Evolutionary conservation across 2,888 invertebrate species (phyloP), one percentile per base, ranked within the genome.

Genomic region (Lamellibrachia columna): DNA sequence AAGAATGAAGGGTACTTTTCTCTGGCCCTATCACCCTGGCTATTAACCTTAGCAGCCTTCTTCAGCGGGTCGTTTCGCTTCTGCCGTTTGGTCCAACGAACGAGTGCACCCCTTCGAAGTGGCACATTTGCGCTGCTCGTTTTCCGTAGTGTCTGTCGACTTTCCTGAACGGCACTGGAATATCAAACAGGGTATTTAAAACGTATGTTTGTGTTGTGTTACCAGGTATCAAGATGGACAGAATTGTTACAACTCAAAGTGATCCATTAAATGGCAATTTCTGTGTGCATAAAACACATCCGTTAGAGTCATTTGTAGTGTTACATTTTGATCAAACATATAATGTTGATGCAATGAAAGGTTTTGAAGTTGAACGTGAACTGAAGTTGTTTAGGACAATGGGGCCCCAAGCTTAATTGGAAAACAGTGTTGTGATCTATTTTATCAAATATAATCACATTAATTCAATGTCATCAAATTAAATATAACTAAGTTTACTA

Each of bases 101-200:
- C 94, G 11, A 96, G 93, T n/a, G 95, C 96, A 28, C 95, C 94
- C 7, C 95, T 95, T 55, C 96, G 93, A 92, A 96, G 94, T n/a
- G 96, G 96, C 58, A 95, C 94, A 92, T 95, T 95, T 93, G 96
- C 95, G 94, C 96, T 96, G 94, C 96, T 96, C 0, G 95, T 95
- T 92, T 96, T 96, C 28, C 96, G 93, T 90, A 96, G 93, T 0
- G 96, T 96, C 93, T 95, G 95, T 90, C 96, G 93, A 93, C 95
- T 95, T n/a, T 94, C 94, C 91, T 94, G 94, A 8, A 95, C 92
- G 92, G 95, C 95, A 92, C 96, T 96, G 94, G 6, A 93, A 93
- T 75, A 11, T 75, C 53, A 91, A 52, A 52, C 53, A 52, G 53
- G 11, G 40, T 52, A 53, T 52, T 28, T 7, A n/a, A 58, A 92